phyloP scores from a whole-genome alignment of 2,888 invertebrate species.

The Stictocephala bisonia region DNA sequence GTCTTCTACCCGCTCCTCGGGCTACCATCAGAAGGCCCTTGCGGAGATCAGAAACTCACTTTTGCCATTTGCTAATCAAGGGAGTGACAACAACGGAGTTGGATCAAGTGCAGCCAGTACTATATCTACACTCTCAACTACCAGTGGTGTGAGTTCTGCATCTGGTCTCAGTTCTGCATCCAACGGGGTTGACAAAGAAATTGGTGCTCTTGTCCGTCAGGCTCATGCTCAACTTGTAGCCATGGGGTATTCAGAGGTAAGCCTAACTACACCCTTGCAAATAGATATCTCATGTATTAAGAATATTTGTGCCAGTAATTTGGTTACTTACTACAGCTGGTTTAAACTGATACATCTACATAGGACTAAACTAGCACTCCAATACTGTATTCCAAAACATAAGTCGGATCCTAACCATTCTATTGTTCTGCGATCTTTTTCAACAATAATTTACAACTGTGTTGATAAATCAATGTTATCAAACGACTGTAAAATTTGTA shows the following conservation, averaged over 20 bases:
- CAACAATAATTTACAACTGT: no score
- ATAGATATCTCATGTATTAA: not conserved
- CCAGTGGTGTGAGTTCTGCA: constrained; percentile 72
- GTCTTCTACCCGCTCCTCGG: constrained; percentile 78
- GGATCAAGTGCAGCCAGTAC: constrained; percentile 82
- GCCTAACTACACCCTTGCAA: constrained; percentile 7
- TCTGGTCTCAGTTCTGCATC: constrained; percentile 72
- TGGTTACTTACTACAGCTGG: no score
- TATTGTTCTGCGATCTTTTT: no score
- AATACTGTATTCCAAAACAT: no score
- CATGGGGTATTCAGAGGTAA: constrained; percentile 82
- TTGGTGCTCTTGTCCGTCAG: constrained; percentile 71
- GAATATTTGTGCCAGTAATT: no score
- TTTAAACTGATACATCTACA: no score
- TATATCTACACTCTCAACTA: constrained; percentile 73
- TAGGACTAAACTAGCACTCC: no score
- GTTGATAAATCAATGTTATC: no score
- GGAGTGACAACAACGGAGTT: constrained; percentile 67
- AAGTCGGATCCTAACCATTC: no score
- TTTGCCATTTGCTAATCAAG: constrained; percentile 81
- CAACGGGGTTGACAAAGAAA: constrained; percentile 71
- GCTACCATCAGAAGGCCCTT: constrained; percentile 88
- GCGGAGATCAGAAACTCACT: constrained; percentile 87
- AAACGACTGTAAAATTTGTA: no score
- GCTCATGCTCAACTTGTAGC: constrained; percentile 74